Conservation (phyloP, 2,797 vertebrate species). For the Crocodylus rhombifer region DNA sequence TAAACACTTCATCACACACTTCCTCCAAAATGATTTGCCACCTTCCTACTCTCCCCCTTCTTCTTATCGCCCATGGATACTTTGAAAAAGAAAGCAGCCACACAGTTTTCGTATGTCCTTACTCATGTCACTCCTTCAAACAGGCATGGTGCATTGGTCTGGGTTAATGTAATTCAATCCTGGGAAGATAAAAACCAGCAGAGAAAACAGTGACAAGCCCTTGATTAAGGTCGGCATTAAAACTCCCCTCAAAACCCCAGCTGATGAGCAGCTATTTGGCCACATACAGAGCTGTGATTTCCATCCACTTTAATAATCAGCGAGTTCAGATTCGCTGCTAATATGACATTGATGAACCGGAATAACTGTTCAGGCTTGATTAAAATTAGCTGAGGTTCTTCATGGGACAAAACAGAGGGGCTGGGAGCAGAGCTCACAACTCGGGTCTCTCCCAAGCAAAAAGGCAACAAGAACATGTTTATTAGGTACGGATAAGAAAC, state of each 20-base stretch:
- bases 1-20: not conserved
- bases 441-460: conserved; percentile 28
- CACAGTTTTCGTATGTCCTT: not conserved
- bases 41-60: not conserved
- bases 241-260: conserved; percentile 74
- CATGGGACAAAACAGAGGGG: conserved; percentile 48
- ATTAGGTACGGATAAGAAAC: conserved; percentile 28
- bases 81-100: not conserved
- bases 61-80: not conserved
- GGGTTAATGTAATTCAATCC: conserved; percentile 43
- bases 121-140: not conserved
- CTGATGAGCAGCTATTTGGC: conserved; percentile 85
- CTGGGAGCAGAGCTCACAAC: not conserved
- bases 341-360: conserved; percentile 88
- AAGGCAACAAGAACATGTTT: conserved; percentile 45
- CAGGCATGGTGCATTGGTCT: not conserved
- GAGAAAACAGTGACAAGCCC: conserved; percentile 65
- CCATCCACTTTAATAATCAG: conserved; percentile 92
- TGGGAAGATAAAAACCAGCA: conserved; percentile 51
- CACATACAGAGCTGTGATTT: conserved; percentile 86
- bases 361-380: conserved; percentile 90
- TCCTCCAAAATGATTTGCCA: not conserved
- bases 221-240: conserved; percentile 81
- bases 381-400: conserved; percentile 89
- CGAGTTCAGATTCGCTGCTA: conserved; percentile 87